Evolutionary conservation across 2,888 invertebrate genomes (phyloP).

Genomic region (Andrena bucephala): DNA sequence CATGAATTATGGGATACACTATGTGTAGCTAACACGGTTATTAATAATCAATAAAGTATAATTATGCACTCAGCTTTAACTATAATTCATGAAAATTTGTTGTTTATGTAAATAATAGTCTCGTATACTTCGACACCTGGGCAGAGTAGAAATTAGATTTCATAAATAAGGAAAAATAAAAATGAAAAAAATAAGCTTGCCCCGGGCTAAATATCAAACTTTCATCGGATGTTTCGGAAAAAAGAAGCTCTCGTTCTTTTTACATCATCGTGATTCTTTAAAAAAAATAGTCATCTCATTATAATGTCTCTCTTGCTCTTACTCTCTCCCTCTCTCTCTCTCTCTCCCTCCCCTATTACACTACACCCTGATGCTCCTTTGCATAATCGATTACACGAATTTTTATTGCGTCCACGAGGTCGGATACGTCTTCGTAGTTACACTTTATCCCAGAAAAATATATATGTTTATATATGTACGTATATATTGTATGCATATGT

Average conservation of each 20-base stretch:
- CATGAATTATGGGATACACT: conserved; percentile 8
- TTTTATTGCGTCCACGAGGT: conserved; percentile 57
- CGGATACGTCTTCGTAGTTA: conserved; percentile 49
- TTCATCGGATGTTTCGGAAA: conserved; percentile 21
- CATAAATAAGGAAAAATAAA: not conserved
- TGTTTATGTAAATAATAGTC: not conserved
- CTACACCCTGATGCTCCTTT: conserved; percentile 60
- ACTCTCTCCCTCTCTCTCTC: conserved; percentile 5
- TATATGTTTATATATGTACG: conserved; percentile 41
- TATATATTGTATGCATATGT: conserved; percentile 49
- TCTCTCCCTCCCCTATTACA: conserved; percentile 31
- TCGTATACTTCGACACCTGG: not conserved
- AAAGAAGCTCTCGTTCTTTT: conserved; percentile 36
- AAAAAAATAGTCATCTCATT: conserved; percentile 60
- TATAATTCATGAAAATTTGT: conserved; percentile 1
- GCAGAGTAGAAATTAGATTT: not conserved
- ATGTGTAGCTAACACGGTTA: not conserved
- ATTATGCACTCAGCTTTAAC: not conserved
- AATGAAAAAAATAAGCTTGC: not conserved
- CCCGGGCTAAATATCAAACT: not conserved
- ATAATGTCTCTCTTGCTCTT: conserved; percentile 29
- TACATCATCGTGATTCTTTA: conserved; percentile 22
- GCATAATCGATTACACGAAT: conserved; percentile 51
- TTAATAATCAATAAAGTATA: not conserved
- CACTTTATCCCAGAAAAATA: conserved; percentile 57